Evolutionary conservation across 35 echinoderm and acorn worm species (phyloP), one percentile per base, ranked within the genome.

Genomic region (Eucidaris tribuloides): DNA sequence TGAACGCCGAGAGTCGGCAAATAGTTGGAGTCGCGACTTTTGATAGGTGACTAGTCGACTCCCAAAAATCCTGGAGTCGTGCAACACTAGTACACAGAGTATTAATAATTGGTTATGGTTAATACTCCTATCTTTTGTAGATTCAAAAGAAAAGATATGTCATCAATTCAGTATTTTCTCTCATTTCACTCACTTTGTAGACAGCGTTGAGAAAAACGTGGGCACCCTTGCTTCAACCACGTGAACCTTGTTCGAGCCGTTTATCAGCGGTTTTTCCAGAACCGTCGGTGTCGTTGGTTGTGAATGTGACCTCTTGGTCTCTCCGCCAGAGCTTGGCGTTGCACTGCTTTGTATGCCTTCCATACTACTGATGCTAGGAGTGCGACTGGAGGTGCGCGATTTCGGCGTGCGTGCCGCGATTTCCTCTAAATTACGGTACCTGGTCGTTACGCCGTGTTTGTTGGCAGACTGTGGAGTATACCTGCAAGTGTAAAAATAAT

Each of bases 381-480:
- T 59, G 15, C 46, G 82, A 77, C 74, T 46, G 25, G 6, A 77
- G 30, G 30, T 37, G 65, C 38, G 28, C 29, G 43, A 72, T 27
- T 39, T 37, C 19, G 66, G 81, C 17, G 89, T 84, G 20, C 89
- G 77, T 4, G 90, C 84, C 14, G 96, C 96, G 28, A 99, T 92
- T 32, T 99, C 96, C 82, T 99, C 96, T 18, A 99, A 76, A 57
- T 99, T 93, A 36, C 70, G 81, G 63, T 93, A 99, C 29, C 84
- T 86, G 0, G 96, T 99, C 24, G 81, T 82, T 31, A 93, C 82
- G 29, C 90, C 90, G 30, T 60, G 77, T 62, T 86, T 93, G 70
- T 82, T 90, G 45, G 83, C 57, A 52, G 86, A 36, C 6, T 86
- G 96, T 42, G 96, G 96, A 64, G 82, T 83, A 60, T 99, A 99